A percentile compares a stretch with the other conserved stretches of the same genome.
Conservation (phyloP, 64 coral and sea anemone genomes). For the Montipora capricornis region DNA sequence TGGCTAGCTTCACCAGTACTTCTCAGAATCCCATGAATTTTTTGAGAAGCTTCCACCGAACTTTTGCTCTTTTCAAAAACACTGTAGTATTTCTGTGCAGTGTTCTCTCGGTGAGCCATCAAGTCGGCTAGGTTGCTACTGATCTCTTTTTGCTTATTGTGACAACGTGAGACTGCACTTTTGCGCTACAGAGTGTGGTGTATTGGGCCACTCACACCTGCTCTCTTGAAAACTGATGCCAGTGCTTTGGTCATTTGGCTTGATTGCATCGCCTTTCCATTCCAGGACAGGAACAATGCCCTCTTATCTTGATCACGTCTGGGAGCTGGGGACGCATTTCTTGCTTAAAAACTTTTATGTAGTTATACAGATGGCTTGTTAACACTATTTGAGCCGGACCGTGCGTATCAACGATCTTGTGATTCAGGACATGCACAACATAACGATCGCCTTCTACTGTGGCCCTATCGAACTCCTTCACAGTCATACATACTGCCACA, state of each 20-base stretch:
- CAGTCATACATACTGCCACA: conserved; percentile 24
- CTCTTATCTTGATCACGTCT: background rate
- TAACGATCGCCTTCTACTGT: conserved; percentile 25
- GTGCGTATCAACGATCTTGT: conserved; percentile 41
- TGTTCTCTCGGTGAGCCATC: conserved; percentile 49
- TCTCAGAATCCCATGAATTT: background rate
- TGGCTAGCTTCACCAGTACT: background rate
- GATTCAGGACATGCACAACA: conserved; percentile 27
- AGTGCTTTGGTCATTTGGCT: conserved; percentile 25
- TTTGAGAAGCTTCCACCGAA: background rate
- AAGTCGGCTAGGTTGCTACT: conserved; percentile 39
- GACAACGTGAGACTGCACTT: conserved; percentile 20
- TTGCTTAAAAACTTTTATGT: conserved; percentile 29
- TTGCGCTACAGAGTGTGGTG: conserved; percentile 44
- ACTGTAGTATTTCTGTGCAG: conserved; percentile 49
- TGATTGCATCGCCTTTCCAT: conserved; percentile 13
- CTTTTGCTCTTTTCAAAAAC: conserved; percentile 20
- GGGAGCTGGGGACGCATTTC: conserved; percentile 12
- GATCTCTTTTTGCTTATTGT: conserved; percentile 39
- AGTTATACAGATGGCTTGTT: conserved; percentile 26
- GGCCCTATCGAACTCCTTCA: conserved; percentile 30
- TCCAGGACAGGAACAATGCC: conserved; percentile 24
- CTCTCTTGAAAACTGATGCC: conserved; percentile 43
- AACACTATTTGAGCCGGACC: conserved; percentile 32
- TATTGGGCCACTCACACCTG: conserved; percentile 14